Conservation (phyloP, 2,888 invertebrate species). For the Meiosimyza platycephala region DNA sequence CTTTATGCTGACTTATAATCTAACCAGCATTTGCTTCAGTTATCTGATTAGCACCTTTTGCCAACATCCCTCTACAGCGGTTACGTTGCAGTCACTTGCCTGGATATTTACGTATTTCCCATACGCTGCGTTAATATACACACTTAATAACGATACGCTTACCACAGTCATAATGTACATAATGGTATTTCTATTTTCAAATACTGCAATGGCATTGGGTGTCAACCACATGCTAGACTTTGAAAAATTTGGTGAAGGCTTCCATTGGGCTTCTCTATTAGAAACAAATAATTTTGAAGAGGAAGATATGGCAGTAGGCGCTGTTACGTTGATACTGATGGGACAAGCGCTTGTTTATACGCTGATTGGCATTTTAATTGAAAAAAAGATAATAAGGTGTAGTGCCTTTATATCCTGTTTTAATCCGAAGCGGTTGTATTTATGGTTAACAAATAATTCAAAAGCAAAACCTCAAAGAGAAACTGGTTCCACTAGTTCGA, state of each 20-base stretch:
- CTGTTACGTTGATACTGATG: slow-evolving; percentile 70
- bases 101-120: slow-evolving; percentile 81
- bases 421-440: too few species aligned
- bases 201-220: slow-evolving; percentile 78
- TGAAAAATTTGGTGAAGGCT: too few species aligned
- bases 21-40: slow-evolving; percentile 77
- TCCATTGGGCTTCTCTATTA: slow-evolving; percentile 62
- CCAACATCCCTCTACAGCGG: slow-evolving; percentile 79
- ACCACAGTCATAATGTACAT: too few species aligned
- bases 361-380: slow-evolving; percentile 72
- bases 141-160: slow-evolving; percentile 68
- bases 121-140: slow-evolving; percentile 71
- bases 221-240: slow-evolving; percentile 77
- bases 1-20: slow-evolving; percentile 76
- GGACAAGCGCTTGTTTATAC: slow-evolving; percentile 77
- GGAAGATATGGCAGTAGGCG: slow-evolving; percentile 62
- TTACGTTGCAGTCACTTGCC: slow-evolving; percentile 76
- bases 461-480: too few species aligned
- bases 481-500: too few species aligned
- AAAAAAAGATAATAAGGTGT: too few species aligned
- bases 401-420: too few species aligned
- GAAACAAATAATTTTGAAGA: slow-evolving; percentile 40
- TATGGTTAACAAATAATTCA: too few species aligned
- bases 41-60: slow-evolving; percentile 82
- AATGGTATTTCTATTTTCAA: slow-evolving; percentile 73